Percentiles rank a stretch among this genome's conserved stretches.
phyloP scores from a whole-genome alignment of 2,113 vertebrate genomes.

The Alosa alosa region DNA sequence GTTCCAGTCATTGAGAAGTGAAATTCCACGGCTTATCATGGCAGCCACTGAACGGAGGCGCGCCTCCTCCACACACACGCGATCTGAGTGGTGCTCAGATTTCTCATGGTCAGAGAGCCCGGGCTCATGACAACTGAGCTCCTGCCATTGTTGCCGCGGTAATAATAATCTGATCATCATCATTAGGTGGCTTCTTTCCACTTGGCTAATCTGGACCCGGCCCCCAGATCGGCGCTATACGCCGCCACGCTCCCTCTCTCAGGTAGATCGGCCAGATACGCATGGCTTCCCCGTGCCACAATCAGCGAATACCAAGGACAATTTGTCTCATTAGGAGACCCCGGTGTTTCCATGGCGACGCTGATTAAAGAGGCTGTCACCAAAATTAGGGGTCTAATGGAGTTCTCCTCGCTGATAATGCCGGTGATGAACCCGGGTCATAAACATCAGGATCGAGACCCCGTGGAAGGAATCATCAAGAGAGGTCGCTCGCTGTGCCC shows the following conservation, averaged over 20 bases:
- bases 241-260: background rate
- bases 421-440: constrained; percentile 10
- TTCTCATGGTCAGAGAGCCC: background rate
- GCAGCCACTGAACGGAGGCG: background rate
- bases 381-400: constrained; percentile 12
- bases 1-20: constrained; percentile 6
- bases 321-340: constrained; percentile 12
- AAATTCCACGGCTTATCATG: background rate
- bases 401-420: constrained; percentile 2
- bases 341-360: background rate
- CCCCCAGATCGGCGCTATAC: background rate
- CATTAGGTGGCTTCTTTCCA: constrained; percentile 10
- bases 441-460: background rate
- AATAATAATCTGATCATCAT: constrained; percentile 16
- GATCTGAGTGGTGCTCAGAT: background rate
- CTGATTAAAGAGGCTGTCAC: constrained; percentile 15
- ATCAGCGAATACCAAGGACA: constrained; percentile 8
- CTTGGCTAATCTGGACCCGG: background rate
- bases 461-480: background rate
- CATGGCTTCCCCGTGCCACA: background rate
- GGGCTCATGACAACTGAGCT: background rate
- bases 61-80: background rate
- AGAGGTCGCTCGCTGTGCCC: background rate
- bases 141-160: constrained; percentile 1
- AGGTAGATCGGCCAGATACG: background rate